Percentiles rank a stretch among this genome's conserved stretches.
phyloP scores from a whole-genome alignment of 2,797 vertebrate species.

The Anniella stebbinsi region DNA sequence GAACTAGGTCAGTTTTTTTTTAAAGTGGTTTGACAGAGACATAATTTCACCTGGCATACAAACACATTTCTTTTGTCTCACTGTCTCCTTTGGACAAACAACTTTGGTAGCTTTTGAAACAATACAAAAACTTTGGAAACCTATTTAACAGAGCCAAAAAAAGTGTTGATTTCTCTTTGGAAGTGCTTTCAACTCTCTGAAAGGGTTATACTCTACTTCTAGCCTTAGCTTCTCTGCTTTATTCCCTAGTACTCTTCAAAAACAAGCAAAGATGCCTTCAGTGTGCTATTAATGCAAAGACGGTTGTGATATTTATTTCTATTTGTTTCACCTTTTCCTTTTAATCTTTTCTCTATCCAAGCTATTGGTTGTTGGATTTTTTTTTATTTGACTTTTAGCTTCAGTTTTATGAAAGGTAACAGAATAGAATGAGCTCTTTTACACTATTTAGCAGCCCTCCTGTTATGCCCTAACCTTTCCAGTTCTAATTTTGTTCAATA shows the following conservation, averaged over 20 bases:
- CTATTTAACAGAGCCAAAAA: neutral
- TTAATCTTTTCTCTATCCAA: constrained; percentile 18
- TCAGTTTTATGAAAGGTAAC: neutral
- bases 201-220: neutral
- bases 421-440: neutral
- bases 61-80: neutral
- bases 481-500: neutral
- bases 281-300: constrained; percentile 15
- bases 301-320: constrained; percentile 1
- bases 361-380: neutral
- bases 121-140: neutral
- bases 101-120: neutral
- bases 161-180: neutral
- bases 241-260: neutral
- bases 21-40: neutral
- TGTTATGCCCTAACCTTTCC: neutral
- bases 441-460: constrained; percentile 16
- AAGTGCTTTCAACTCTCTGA: neutral
- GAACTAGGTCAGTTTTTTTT: neutral
- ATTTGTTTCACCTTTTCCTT: neutral
- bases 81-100: neutral
- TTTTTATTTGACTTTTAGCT: constrained; percentile 19
- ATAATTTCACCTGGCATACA: no score
- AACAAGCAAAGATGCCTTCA: neutral
- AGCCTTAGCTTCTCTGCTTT: neutral